Evolutionary conservation across 2,113 vertebrate species (phyloP).

Genomic region (Scophthalmus maximus): DNA sequence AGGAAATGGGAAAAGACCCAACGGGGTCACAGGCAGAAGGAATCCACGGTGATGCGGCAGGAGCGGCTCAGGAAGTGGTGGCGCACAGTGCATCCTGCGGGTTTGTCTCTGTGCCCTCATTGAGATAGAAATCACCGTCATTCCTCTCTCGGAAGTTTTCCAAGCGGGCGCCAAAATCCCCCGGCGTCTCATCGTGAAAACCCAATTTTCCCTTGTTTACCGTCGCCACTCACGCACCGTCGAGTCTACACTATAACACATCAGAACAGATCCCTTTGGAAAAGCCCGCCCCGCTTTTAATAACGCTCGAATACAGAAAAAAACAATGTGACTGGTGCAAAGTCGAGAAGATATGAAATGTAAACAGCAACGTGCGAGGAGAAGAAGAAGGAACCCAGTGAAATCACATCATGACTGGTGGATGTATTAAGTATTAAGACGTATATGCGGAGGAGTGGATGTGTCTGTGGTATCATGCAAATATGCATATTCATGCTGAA

Average conservation of each 20-base stretch:
- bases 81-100: not conserved
- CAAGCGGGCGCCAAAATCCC: constrained; percentile 48
- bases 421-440: too few relatives aligned
- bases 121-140: constrained; percentile 36
- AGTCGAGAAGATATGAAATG: constrained; percentile 38
- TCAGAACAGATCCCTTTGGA: constrained; percentile 46
- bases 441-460: too few relatives aligned
- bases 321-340: constrained; percentile 33
- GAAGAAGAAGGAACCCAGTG: constrained; percentile 5
- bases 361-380: not conserved
- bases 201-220: constrained; percentile 69
- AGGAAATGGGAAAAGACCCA: not conserved
- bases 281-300: constrained; percentile 49
- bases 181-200: constrained; percentile 53
- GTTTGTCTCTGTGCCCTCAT: constrained; percentile 13
- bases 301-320: constrained; percentile 35
- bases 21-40: not conserved
- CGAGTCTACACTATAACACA: constrained; percentile 31
- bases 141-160: constrained; percentile 9
- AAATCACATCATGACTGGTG: constrained; percentile 27
- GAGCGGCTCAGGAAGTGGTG: not conserved
- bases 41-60: not conserved
- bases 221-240: constrained; percentile 53
- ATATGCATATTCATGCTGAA: too few relatives aligned
- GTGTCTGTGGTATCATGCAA: not conserved